phyloP scores from a whole-genome alignment of 1,140 invertebrate species.

The Hetaerina americana region DNA sequence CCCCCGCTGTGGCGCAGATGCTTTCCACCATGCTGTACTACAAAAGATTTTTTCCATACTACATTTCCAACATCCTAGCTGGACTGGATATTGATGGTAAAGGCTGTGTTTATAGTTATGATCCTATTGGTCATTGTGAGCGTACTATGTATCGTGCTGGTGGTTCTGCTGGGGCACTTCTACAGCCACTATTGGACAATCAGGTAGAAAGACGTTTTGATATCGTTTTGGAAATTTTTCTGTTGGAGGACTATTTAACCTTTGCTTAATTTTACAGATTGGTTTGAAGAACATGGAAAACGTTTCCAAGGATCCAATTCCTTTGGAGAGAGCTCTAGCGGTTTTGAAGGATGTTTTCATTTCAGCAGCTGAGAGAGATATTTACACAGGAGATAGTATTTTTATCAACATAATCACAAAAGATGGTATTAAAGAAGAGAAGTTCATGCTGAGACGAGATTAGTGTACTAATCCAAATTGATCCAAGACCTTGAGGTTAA shows the following conservation, averaged over 20 bases:
- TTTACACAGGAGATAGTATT: slow-evolving; percentile 89
- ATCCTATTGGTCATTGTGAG: slow-evolving; percentile 92
- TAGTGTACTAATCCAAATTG: too few species aligned
- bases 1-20: slow-evolving; percentile 86
- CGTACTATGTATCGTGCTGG: slow-evolving; percentile 62
- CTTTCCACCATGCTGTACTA: slow-evolving; percentile 92
- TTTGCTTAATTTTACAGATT: slow-evolving; percentile 38
- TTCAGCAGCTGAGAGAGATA: slow-evolving; percentile 92
- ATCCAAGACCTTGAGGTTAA: too few species aligned
- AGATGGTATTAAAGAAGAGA: slow-evolving; percentile 62
- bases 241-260: too few species aligned
- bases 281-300: slow-evolving; percentile 72
- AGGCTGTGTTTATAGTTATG: slow-evolving; percentile 89
- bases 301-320: slow-evolving; percentile 40
- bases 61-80: slow-evolving; percentile 88
- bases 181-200: slow-evolving; percentile 80
- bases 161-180: slow-evolving; percentile 65
- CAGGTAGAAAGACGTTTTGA: slow-evolving; percentile 36
- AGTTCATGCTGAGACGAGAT: slow-evolving; percentile 63
- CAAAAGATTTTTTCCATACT: slow-evolving; percentile 97
- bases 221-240: neutral
- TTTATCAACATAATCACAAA: slow-evolving; percentile 81
- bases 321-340: slow-evolving; percentile 63
- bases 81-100: slow-evolving; percentile 80
- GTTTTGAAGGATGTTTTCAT: slow-evolving; percentile 93